These are phyloP conservation scores for Alectoris magna DNA, from an alignment of 2,797 vertebrate species.

Conservation along the genomic window DNA sequence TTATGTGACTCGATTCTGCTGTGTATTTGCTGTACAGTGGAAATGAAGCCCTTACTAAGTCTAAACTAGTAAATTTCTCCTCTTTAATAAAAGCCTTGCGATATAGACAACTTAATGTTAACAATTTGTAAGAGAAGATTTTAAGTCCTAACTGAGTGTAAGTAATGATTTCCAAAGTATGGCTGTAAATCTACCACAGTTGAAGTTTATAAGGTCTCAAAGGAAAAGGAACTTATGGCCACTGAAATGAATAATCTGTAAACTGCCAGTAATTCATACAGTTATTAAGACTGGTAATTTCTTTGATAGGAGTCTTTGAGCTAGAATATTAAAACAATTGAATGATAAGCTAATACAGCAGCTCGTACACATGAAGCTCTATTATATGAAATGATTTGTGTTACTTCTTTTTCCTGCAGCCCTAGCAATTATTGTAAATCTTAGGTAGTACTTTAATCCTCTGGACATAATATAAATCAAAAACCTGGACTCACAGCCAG, in stretches of 20 bases:
- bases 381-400: conserved; percentile 27
- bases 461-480: background rate
- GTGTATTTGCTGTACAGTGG: conserved; percentile 4
- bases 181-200: conserved; percentile 39
- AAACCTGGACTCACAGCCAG: background rate
- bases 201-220: conserved; percentile 52
- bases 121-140: conserved; percentile 55
- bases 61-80: conserved; percentile 60
- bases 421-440: conserved; percentile 37
- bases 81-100: conserved; percentile 25
- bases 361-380: conserved; percentile 9
- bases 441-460: conserved; percentile 37
- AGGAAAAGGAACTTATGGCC: conserved; percentile 33
- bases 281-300: conserved; percentile 43
- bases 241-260: conserved; percentile 28
- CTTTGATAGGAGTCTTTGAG: conserved; percentile 19
- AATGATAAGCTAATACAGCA: background rate
- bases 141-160: conserved; percentile 48
- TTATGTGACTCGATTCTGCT: background rate
- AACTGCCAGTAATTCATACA: conserved; percentile 29
- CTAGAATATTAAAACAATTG: conserved; percentile 8
- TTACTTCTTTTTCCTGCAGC: conserved; percentile 7
- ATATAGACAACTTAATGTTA: conserved; percentile 32
- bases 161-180: conserved; percentile 57
- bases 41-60: conserved; percentile 16